These are phyloP conservation scores for Exephanes ischioxanthus DNA, from an alignment of 2,888 invertebrate species.

Conservation along the genomic window DNA sequence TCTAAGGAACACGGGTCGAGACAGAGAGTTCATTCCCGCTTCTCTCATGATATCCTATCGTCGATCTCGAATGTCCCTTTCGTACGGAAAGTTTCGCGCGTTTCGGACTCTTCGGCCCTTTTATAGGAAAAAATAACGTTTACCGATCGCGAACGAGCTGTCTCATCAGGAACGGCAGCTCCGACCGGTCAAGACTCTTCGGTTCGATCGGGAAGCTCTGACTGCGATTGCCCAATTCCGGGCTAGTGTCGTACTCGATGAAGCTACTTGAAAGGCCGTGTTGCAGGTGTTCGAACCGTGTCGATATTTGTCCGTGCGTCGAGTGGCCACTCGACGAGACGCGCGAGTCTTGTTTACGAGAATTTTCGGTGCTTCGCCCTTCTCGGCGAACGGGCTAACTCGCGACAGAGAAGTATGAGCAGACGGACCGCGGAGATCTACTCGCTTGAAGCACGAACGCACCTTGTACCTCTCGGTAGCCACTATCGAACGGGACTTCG, in stretches of 20 bases:
- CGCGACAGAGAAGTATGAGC: conserved; percentile 19
- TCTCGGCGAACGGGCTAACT: conserved; percentile 39
- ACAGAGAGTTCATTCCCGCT: conserved; percentile 8
- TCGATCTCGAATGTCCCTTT: conserved; percentile 11
- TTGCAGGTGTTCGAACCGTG: conserved; percentile 23
- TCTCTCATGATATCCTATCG: conserved; percentile 24
- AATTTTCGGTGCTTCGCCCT: conserved; percentile 41
- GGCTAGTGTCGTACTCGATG: conserved; percentile 11
- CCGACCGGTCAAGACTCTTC: conserved; percentile 12
- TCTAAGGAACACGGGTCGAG: conserved; percentile 1
- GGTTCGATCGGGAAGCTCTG: conserved; percentile 1
- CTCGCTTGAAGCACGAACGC: conserved; percentile 38
- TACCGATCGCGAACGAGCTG: conserved; percentile 18
- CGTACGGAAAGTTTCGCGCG: conserved; percentile 9
- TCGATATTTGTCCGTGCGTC: conserved; percentile 44
- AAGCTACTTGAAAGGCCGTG: conserved; percentile 9
- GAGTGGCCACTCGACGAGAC: conserved; percentile 38
- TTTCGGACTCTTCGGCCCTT: neutral
- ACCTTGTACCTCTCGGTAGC: conserved; percentile 56
- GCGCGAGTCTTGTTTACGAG: conserved; percentile 45
- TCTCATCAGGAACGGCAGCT: conserved; percentile 10
- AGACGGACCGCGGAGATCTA: conserved; percentile 18
- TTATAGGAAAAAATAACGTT: neutral
- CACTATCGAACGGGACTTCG: conserved; percentile 71
- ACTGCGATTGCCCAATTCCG: neutral